Evolutionary conservation across 2,888 invertebrate species (phyloP), one percentile per base, ranked within the genome.

Genomic region (Nomada ruficornis): DNA sequence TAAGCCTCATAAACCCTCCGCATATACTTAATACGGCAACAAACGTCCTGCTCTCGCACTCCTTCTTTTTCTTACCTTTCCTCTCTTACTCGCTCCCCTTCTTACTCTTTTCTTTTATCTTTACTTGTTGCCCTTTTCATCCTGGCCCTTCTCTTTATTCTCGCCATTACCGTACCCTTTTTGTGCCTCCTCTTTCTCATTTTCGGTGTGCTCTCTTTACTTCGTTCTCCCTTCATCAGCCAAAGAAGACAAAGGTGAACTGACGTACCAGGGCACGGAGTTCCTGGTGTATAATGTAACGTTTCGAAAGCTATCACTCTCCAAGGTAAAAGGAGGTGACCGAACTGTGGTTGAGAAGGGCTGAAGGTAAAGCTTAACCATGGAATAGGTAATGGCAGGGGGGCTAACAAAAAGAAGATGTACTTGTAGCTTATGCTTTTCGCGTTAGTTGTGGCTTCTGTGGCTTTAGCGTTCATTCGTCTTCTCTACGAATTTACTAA

Each of bases 271-370:
- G 79, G 72, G 55, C 77, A 77, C 82, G 71, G 68, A 75, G 79
- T 75, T 81, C 60, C 80, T 52, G 54, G 85, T 83, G 75, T 85
- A 73, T 80, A 80, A 80, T 80, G 80, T 80, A 80, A 73, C 83
- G 78, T 87, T 88, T 83, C 77, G 81, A 87, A 88, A 88, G 89
- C 89, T 78, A 88, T 89, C 88, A 87, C 83, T 83, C 71, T 71
- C 60, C 20, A 18, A 73, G 75, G 77, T 82, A 77, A 82, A 75
- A 72, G 77, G 77, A 73, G 67, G 59, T 29, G 69, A 65, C 59
- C 68, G 71, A 20, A 67, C 63, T 67, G 42, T 50, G 63, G 63
- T 60, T 77, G 83, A 79, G 72, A 78, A 76, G 71, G 60, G 71
- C 52, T 69, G 68, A 47, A 23, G 59, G 52, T 73, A 15, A 57